Evolutionary conservation across 2,113 vertebrate species (phyloP), one percentile per base, ranked within the genome.

Genomic region (Upupa epops): DNA sequence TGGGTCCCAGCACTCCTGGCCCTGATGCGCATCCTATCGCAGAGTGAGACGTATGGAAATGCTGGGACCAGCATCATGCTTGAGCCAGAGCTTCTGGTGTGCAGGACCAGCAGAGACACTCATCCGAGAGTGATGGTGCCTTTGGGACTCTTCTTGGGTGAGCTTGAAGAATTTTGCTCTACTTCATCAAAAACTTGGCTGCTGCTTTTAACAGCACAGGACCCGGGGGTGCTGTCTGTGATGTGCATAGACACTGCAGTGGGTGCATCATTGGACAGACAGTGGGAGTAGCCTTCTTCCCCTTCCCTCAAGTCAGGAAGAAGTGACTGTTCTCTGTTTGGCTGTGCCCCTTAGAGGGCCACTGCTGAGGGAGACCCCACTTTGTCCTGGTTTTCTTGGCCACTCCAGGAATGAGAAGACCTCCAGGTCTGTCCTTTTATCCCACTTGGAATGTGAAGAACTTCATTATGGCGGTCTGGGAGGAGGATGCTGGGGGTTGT

Each of bases 321-420:
- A 83, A 60, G 31, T 34, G 14, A 1, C 66, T 52, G 28, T 31
- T 28, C 28, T 61, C 19, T 0, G 1, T 51, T 64, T 25, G 28
- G 28, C 28, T 61, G 17, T 0, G 1, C 46, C 60, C 19, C 24
- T 89, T 15, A 32, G 52, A 54, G 25, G 18, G 24, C 28, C 37
- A 29, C 36, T 4, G 4, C 21, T 20, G 8, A 88, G 54, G 45
- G 55, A 56, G 28, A 42, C 4, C 0, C 55, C 13, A 7, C 68
- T 17, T 83, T 73, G 36, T 40, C 19, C 36, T 52, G 64, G 21
- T 59, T 60, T 86, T 82, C 49, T 72, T 0, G 0, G 51, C n/a
- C 0, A 0, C 8, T 76, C 5, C 7, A 24, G 54, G 45, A 34
- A 17, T 2, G 5, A 17, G 0, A 0, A 1, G 1, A 15, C 68